A percentile compares a stretch with the other conserved stretches of the same genome.
Evolutionary conservation across 1,140 invertebrate genomes (phyloP).

Genomic region (Hyles euphorbiae): DNA sequence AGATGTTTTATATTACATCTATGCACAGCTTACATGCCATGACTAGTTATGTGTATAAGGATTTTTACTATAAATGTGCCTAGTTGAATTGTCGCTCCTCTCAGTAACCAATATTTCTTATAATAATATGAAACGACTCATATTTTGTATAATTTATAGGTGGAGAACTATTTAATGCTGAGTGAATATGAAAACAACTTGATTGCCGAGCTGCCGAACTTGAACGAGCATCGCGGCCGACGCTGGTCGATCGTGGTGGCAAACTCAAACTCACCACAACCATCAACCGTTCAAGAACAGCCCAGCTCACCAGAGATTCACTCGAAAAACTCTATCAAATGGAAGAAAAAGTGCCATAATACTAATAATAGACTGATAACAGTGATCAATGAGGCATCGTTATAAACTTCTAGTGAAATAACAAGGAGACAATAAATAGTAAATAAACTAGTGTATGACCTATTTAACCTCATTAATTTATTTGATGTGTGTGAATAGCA

Average conservation of each 20-base stretch:
- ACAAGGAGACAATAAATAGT: slow-evolving; percentile 68
- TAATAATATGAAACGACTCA: background rate
- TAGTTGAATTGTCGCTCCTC: no score
- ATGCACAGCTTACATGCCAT: no score
- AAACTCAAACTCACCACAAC: slow-evolving; percentile 44
- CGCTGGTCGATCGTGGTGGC: slow-evolving; percentile 80
- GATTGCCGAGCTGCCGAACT: slow-evolving; percentile 84
- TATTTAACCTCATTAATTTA: slow-evolving; percentile 74
- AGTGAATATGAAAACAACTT: slow-evolving; percentile 92
- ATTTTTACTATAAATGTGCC: no score
- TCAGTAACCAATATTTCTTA: no score
- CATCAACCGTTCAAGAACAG: slow-evolving; percentile 29
- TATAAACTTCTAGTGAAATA: slow-evolving; percentile 66
- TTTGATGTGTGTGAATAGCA: slow-evolving; percentile 68
- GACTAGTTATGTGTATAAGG: no score
- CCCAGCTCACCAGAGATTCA: slow-evolving; percentile 39
- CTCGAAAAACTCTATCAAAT: slow-evolving; percentile 56
- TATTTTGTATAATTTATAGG: slow-evolving; percentile 47
- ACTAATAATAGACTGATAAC: slow-evolving; percentile 80
- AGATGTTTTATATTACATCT: no score
- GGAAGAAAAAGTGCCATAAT: slow-evolving; percentile 73
- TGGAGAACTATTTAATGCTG: slow-evolving; percentile 90
- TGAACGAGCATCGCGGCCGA: slow-evolving; percentile 81
- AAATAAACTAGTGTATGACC: slow-evolving; percentile 56
- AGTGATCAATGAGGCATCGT: slow-evolving; percentile 83